A percentile compares a stretch with the other conserved stretches of the same genome.
These are phyloP conservation scores for Monomorium pharaonis DNA, from an alignment of 1,140 invertebrate species.

Conservation along the genomic window DNA sequence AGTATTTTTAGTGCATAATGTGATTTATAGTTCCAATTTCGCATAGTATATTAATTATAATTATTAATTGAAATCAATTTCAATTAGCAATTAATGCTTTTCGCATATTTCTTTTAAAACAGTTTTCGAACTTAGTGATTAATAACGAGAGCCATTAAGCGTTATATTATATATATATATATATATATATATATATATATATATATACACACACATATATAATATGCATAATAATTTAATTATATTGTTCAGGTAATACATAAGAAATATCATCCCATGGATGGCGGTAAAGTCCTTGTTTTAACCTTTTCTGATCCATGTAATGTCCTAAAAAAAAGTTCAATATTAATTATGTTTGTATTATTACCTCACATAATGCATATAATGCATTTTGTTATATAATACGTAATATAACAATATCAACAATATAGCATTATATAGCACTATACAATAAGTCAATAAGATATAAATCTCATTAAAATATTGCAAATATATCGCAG, in stretches of 20 bases:
- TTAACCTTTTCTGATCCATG: conserved; percentile 99
- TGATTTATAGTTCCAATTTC: neutral
- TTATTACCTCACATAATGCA: neutral
- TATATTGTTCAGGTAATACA: conserved; percentile 94
- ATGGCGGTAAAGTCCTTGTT: conserved; percentile 99
- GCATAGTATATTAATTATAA: neutral
- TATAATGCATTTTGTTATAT: neutral
- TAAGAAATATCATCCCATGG: conserved; percentile 99
- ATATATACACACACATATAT: too few species aligned
- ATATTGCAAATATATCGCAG: too few species aligned
- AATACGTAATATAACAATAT: too few species aligned
- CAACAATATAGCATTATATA: too few species aligned
- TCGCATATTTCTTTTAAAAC: conserved; percentile 9
- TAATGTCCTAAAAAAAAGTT: conserved; percentile 91
- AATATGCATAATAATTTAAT: conserved; percentile 69
- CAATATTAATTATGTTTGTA: neutral
- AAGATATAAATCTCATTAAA: too few species aligned
- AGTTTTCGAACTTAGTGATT: neutral
- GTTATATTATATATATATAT: conserved; percentile 16
- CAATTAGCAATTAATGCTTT: neutral
- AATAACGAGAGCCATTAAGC: neutral
- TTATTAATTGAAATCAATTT: neutral
- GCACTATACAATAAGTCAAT: too few species aligned
- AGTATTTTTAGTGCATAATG: neutral
- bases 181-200: too few species aligned